Base-by-base conservation (phyloP, 2,888 invertebrate genomes). In the Nymphalis urticae region DNA sequence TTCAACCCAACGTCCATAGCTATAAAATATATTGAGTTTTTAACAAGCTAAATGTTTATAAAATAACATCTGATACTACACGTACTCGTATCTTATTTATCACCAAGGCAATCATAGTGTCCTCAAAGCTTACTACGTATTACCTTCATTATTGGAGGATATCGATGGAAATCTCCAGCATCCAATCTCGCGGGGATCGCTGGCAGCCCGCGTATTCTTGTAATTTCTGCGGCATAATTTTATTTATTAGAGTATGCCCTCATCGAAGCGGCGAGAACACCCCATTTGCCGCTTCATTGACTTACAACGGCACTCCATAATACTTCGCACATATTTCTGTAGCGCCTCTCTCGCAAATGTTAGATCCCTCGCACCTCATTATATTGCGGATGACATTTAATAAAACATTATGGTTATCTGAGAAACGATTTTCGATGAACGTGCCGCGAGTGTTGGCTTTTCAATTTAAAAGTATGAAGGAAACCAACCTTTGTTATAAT, bases 201-300 rank as follows among this genome's bases (percentile, higher is more conserved):
- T 86, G 82, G 82, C 80, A 82, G 82, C 82, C 83, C 85, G 86
- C 89, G 90, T 89, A 88, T 92, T 91, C 90, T 92, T 91, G 92
- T 92, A 92, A 92, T 92, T 92, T 92, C 90, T 88, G 87, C 85
- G 88, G 89, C 87, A 92, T 92, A 92, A 92, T 92, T 92, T 92
- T 92, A 92, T 92, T 92, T 92, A 92, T 92, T 92, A 92, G 90
- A 90, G 88, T 87, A 82, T 86, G 84, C 87, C 88, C 87, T 86
- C 87, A 83, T 83, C 82, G 82, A 79, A 81, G 84, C 84, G 82
- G 79, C 85, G 85, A 85, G 90, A 89, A 87, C 88, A 90, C 90
- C 92, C 92, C 88, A 92, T 92, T 92, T 92, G 82, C 89, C 90
- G 91, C 91, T 87, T 92, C 92, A 92, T 92, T 92, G 92, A 92